Base-by-base conservation (phyloP, 2,888 invertebrate species). In the Drosophila meridiana region DNA sequence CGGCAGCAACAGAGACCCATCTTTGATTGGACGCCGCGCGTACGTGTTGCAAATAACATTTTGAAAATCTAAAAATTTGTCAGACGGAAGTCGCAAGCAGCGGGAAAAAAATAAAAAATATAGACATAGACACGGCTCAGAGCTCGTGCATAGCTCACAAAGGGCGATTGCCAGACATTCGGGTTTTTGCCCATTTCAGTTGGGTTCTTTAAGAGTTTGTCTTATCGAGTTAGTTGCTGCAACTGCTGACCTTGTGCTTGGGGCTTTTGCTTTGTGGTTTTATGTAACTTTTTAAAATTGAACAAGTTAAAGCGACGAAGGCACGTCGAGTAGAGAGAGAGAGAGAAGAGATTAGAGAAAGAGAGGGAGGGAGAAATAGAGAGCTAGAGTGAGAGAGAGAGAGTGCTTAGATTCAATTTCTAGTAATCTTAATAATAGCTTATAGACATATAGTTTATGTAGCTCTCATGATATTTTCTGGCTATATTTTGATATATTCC, bases 41-140 rank as follows among this genome's bases (percentile, higher is more conserved):
- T 83, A 83, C 83, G 87, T 83, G 82, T 87, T 82, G 84, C 79
- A 78, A 76, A 87, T 76, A 40, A 61, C 62, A 63, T 71, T 77
- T 74, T 67, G 30, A 32, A 83, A 76, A 84, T 77, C 77, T 71
- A 74, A 68, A 78, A 59, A 69, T 81, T 82, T 69, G 66, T 67
- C 56, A 63, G 62, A 63, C 82, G 82, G 87, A 86, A 82, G 73
- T 76, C 63, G 66, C 63, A 28, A 36, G 11, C 45, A 36, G 43
- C 62, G n/a, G 2, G 6, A 56, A 63, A 20, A 14, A 45, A 52
- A n/a, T 40, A 28, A 36, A 30, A n/a, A 47, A 53, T 26, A 42
- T 38, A 40, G 1, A 1, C 20, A 50, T 50, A 50, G 50, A 56
- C 38, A 11, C 38, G 55, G 42, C 30, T 13, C 38, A 50, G 34